Conservation (phyloP, 2,888 invertebrate species). For the Coelinius sp. region DNA sequence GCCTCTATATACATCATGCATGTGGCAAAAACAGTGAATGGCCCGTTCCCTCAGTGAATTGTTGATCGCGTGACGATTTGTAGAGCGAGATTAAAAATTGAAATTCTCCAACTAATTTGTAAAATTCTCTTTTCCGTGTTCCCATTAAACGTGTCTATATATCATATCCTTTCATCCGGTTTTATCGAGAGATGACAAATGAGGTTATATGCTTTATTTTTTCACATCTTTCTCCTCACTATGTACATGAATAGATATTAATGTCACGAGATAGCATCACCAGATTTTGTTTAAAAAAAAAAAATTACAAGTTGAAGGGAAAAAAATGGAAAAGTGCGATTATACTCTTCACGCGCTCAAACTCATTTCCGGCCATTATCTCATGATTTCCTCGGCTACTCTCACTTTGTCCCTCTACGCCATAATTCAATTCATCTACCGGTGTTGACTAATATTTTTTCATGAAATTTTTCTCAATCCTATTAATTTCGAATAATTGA, state of each 20-base stretch:
- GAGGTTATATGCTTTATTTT: not conserved
- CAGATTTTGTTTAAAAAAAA: not conserved
- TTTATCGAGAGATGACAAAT: not conserved
- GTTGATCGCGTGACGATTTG: constrained; percentile 14
- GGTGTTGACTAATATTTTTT: too few species aligned
- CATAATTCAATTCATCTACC: too few species aligned
- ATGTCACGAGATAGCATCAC: not conserved
- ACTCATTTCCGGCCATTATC: constrained; percentile 20
- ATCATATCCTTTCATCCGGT: not conserved
- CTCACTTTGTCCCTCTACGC: constrained; percentile 22
- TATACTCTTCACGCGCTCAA: not conserved
- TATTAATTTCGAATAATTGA: too few species aligned
- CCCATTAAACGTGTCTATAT: not conserved
- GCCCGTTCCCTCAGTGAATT: not conserved
- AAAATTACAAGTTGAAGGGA: too few species aligned
- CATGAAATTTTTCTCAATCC: too few species aligned
- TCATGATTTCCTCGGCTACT: constrained; percentile 9
- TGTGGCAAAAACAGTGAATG: constrained; percentile 14
- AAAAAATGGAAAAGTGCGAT: not conserved
- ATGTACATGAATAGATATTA: not conserved
- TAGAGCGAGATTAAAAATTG: constrained; percentile 15
- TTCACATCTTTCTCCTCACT: not conserved
- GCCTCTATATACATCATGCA: too few species aligned
- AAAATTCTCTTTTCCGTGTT: not conserved
- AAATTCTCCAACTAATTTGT: not conserved